Percentiles rank a stretch among this genome's conserved stretches.
These are phyloP conservation scores for Hypercompe scribonia DNA, from an alignment of 2,888 invertebrate species.

Conservation along the genomic window DNA sequence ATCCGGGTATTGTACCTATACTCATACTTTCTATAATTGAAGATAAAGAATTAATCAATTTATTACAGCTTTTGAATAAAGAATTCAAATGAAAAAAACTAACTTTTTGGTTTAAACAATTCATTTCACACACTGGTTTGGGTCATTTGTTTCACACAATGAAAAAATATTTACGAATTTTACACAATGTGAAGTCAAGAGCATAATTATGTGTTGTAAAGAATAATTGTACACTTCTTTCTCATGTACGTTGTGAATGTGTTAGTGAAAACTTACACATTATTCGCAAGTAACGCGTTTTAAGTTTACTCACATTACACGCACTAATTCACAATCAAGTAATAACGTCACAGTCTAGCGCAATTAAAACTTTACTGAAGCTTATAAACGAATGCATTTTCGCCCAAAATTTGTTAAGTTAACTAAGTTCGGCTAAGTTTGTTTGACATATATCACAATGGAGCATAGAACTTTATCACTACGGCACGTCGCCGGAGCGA, in stretches of 20 bases:
- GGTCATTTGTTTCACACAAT: not conserved
- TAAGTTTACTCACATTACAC: conserved; percentile 46
- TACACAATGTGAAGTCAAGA: not conserved
- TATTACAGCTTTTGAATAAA: too few species aligned
- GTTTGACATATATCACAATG: conserved; percentile 72
- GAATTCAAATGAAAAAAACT: too few species aligned
- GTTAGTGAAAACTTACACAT: not conserved
- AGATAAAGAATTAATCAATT: too few species aligned
- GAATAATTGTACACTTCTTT: not conserved
- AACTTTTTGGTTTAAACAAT: too few species aligned
- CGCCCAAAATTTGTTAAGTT: conserved; percentile 72
- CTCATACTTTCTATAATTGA: too few species aligned
- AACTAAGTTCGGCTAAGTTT: conserved; percentile 58
- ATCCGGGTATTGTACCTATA: too few species aligned
- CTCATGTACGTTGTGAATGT: not conserved
- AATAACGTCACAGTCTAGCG: conserved; percentile 70
- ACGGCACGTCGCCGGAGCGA: conserved; percentile 54
- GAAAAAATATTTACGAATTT: not conserved
- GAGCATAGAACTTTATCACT: conserved; percentile 64
- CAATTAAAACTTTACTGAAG: conserved; percentile 80
- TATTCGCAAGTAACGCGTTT: conserved; percentile 19
- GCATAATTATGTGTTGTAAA: not conserved
- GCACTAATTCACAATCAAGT: conserved; percentile 55
- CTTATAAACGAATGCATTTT: conserved; percentile 82
- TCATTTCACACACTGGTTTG: not conserved